Conservation (phyloP, 1,140 invertebrate species). For the Doryteuthis pealeii region DNA sequence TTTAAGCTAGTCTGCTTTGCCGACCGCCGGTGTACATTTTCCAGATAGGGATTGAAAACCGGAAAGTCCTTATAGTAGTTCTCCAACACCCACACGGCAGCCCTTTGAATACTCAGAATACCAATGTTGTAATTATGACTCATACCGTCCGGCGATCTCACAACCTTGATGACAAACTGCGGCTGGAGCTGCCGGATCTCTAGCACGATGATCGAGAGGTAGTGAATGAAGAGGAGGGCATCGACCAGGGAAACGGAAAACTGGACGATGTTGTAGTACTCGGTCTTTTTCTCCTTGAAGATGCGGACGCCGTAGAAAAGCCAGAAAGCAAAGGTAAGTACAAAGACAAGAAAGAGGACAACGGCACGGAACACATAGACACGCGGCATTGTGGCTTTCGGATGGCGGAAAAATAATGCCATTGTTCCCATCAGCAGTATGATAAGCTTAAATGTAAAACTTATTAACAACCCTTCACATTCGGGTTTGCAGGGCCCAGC, state of each 20-base stretch:
- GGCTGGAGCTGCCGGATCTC: conserved; percentile 89
- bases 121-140: conserved; percentile 77
- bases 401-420: conserved; percentile 69
- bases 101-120: conserved; percentile 87
- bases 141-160: conserved; percentile 91
- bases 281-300: conserved; percentile 51
- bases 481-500: conserved; percentile 74
- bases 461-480: conserved; percentile 86
- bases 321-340: conserved; percentile 96
- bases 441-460: conserved; percentile 87
- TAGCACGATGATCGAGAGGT: conserved; percentile 87
- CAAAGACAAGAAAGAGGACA: conserved; percentile 83
- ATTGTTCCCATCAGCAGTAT: conserved; percentile 90
- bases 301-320: conserved; percentile 90
- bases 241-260: conserved; percentile 90
- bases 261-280: conserved; percentile 72
- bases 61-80: conserved; percentile 95
- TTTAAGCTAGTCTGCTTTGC: conserved; percentile 74
- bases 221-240: conserved; percentile 92
- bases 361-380: conserved; percentile 89
- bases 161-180: conserved; percentile 85
- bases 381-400: conserved; percentile 81
- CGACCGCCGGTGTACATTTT: conserved; percentile 45
- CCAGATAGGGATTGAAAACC: conserved; percentile 93
- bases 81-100: conserved; percentile 90